Evolutionary conservation across 2,888 invertebrate genomes (phyloP).

Genomic region (Charanyca ferruginea): DNA sequence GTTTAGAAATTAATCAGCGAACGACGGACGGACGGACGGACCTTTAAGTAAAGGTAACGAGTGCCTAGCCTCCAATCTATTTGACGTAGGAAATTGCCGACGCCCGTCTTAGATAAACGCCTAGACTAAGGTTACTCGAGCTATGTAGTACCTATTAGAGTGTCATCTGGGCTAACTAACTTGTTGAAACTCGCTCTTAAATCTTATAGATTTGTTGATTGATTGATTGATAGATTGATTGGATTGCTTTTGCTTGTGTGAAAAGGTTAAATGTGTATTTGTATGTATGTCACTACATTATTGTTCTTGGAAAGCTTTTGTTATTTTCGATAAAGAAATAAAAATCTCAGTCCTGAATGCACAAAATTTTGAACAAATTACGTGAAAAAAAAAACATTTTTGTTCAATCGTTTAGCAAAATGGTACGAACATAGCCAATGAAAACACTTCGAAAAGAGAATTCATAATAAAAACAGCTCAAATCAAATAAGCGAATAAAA

Average conservation of each 20-base stretch:
- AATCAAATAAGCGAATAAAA: slow-evolving; percentile 81
- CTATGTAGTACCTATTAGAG: slow-evolving; percentile 65
- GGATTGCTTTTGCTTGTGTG: slow-evolving; percentile 7
- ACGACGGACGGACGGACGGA: slow-evolving; percentile 72
- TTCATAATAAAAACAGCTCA: slow-evolving; percentile 63
- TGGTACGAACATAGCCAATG: slow-evolving; percentile 23
- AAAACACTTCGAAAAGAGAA: slow-evolving; percentile 49
- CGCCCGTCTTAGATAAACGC: slow-evolving; percentile 86
- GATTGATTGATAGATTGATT: slow-evolving; percentile 19
- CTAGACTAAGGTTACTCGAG: slow-evolving; percentile 72
- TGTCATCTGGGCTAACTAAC: slow-evolving; percentile 62
- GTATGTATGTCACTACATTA: background rate
- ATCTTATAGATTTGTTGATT: slow-evolving; percentile 50
- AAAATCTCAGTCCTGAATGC: too few species aligned
- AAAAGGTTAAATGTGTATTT: slow-evolving; percentile 9
- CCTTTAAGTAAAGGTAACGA: slow-evolving; percentile 76
- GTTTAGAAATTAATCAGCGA: slow-evolving; percentile 80
- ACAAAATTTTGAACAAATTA: too few species aligned
- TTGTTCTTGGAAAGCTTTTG: background rate
- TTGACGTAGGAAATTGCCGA: slow-evolving; percentile 88
- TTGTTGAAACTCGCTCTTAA: slow-evolving; percentile 36
- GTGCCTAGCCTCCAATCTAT: slow-evolving; percentile 83
- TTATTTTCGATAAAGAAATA: too few species aligned
- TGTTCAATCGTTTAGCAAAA: slow-evolving; percentile 5
- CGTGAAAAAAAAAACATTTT: too few species aligned